Evolutionary conservation across 2,113 vertebrate species (phyloP).

Genomic region (Melierax canorus): DNA sequence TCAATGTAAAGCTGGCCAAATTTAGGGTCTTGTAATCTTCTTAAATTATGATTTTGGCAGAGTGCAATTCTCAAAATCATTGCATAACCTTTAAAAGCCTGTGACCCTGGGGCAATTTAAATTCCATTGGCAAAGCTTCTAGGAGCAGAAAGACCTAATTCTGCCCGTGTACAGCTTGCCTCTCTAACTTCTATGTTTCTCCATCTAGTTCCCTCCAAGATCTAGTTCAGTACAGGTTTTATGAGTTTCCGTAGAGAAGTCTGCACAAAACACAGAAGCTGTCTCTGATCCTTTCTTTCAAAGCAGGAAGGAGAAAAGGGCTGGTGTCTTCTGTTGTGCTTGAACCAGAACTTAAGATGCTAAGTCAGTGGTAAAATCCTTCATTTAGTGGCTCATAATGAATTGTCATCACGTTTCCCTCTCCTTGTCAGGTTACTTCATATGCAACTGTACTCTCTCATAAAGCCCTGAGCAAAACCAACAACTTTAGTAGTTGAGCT

Average conservation of each 20-base stretch:
- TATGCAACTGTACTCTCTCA: background rate
- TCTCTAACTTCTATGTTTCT: background rate
- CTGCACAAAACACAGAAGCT: background rate
- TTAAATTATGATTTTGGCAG: slow-evolving; percentile 40
- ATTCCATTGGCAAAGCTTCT: slow-evolving; percentile 4
- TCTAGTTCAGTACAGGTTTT: background rate
- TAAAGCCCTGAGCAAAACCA: background rate
- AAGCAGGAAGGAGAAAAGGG: background rate
- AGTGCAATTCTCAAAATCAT: background rate
- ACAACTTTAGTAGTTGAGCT: background rate
- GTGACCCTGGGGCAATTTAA: background rate
- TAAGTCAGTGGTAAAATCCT: background rate
- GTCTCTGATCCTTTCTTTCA: background rate
- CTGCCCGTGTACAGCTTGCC: background rate
- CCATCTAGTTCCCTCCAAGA: background rate
- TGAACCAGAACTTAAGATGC: background rate
- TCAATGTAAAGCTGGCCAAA: background rate
- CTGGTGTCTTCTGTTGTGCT: background rate
- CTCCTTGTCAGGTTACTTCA: background rate
- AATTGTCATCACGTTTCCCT: background rate
- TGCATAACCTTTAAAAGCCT: background rate
- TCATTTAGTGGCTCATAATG: background rate
- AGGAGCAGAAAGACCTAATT: background rate
- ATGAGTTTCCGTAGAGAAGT: background rate
- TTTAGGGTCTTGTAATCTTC: background rate